These are phyloP conservation scores for Pygoscelis adeliae DNA, from an alignment of 2,113 vertebrate genomes.

Conservation along the genomic window DNA sequence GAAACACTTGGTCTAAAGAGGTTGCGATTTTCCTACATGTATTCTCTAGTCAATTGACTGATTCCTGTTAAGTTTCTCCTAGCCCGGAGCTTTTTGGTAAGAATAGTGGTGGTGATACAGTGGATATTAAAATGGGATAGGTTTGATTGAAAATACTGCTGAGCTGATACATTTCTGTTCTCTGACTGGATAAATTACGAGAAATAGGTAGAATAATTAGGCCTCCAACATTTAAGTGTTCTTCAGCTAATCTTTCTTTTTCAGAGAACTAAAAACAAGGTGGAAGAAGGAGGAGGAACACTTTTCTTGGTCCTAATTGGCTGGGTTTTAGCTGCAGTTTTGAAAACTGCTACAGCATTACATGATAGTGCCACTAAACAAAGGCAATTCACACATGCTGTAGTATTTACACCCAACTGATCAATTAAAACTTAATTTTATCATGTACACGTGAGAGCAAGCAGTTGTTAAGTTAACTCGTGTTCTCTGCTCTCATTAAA, in stretches of 20 bases:
- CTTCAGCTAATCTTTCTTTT: not conserved
- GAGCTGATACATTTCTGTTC: not conserved
- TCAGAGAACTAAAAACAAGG: not conserved
- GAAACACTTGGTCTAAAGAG: not conserved
- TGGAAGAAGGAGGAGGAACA: not conserved
- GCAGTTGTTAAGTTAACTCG: not conserved
- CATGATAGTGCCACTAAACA: not conserved
- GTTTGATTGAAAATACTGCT: not conserved
- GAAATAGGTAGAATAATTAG: not conserved
- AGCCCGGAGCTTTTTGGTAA: not conserved
- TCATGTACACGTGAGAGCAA: not conserved
- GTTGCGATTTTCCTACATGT: not conserved
- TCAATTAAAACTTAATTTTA: conserved; percentile 9
- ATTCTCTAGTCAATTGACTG: not conserved
- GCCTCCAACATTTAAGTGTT: not conserved
- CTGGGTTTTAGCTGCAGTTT: not conserved
- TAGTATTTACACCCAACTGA: not conserved
- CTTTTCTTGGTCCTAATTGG: not conserved
- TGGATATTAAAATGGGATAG: not conserved
- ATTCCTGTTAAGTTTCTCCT: not conserved
- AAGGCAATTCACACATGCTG: not conserved
- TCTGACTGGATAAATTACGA: not conserved
- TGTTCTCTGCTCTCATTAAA: conserved; percentile 16
- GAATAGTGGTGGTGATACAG: not conserved
- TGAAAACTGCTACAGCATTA: not conserved